These are phyloP conservation scores for Eriocheir sinensis DNA, from an alignment of 1,140 invertebrate genomes.

Conservation along the genomic window DNA sequence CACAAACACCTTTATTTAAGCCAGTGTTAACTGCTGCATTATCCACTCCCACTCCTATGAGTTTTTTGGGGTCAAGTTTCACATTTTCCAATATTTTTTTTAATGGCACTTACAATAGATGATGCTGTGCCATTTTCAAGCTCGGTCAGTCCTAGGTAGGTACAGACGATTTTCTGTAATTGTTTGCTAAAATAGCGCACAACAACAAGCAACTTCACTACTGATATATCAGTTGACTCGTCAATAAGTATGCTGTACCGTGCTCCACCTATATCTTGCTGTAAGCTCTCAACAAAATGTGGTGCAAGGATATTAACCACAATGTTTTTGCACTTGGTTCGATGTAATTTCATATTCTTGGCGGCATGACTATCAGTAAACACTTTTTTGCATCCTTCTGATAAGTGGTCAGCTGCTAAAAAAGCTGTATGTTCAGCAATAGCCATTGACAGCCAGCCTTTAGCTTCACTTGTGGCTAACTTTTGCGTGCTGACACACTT, in stretches of 20 bases:
- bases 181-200: conserved; percentile 48
- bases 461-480: background rate
- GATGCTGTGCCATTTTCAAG: conserved; percentile 7
- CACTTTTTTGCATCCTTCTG: too few species aligned
- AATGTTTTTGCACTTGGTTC: conserved; percentile 39
- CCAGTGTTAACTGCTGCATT: conserved; percentile 40
- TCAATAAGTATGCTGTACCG: conserved; percentile 31
- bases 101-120: conserved; percentile 48
- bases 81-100: conserved; percentile 42
- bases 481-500: background rate
- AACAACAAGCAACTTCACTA: conserved; percentile 40
- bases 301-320: conserved; percentile 43
- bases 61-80: background rate
- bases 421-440: too few species aligned
- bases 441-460: too few species aligned
- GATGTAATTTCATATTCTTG: conserved; percentile 49
- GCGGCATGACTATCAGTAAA: conserved; percentile 7
- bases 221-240: conserved; percentile 44
- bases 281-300: background rate
- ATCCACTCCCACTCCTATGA: conserved; percentile 11
- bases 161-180: conserved; percentile 35
- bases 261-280: conserved; percentile 34
- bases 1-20: too few species aligned
- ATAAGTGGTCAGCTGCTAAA: too few species aligned
- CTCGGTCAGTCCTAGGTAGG: conserved; percentile 16